phyloP scores from a whole-genome alignment of 1,140 invertebrate genomes.

The Macrostomum lignano region DNA sequence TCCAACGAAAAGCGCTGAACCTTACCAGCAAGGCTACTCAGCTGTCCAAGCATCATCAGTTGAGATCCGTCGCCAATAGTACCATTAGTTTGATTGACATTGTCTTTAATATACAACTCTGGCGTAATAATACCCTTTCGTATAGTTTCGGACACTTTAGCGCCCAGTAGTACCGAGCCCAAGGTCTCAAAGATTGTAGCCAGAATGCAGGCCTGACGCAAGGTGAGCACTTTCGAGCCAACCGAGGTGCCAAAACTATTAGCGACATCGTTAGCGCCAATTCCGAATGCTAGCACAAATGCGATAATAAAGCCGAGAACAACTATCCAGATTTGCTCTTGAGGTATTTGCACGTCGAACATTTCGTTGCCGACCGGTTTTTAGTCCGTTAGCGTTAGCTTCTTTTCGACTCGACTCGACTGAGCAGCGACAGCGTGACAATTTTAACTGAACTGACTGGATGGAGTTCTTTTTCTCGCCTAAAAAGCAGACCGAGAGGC shows the following conservation, averaged over 20 bases:
- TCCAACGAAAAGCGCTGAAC: too few relatives aligned
- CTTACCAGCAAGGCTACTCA: background rate
- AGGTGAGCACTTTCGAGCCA: slow-evolving; percentile 67
- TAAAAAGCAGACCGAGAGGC: too few relatives aligned
- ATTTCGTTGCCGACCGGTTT: too few relatives aligned
- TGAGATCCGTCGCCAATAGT: slow-evolving; percentile 4
- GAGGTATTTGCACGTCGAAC: too few relatives aligned
- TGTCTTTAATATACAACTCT: too few relatives aligned
- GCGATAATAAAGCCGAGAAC: slow-evolving; percentile 65
- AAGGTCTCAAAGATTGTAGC: slow-evolving; percentile 69
- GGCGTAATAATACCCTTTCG: slow-evolving; percentile 79
- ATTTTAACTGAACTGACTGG: too few relatives aligned
- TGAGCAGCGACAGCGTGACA: too few relatives aligned
- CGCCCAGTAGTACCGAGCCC: slow-evolving; percentile 32
- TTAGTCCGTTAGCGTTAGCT: too few relatives aligned
- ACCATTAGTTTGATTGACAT: background rate
- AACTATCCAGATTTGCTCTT: slow-evolving; percentile 40
- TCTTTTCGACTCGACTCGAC: too few relatives aligned
- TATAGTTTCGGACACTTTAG: slow-evolving; percentile 88
- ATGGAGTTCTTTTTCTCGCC: too few relatives aligned
- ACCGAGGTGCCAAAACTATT: slow-evolving; percentile 93
- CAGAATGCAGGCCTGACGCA: slow-evolving; percentile 63
- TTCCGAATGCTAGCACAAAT: slow-evolving; percentile 74
- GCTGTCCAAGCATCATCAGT: background rate
- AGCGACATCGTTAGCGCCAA: slow-evolving; percentile 91